Conservation (phyloP, 2,888 invertebrate genomes). For the Axea sp. region DNA sequence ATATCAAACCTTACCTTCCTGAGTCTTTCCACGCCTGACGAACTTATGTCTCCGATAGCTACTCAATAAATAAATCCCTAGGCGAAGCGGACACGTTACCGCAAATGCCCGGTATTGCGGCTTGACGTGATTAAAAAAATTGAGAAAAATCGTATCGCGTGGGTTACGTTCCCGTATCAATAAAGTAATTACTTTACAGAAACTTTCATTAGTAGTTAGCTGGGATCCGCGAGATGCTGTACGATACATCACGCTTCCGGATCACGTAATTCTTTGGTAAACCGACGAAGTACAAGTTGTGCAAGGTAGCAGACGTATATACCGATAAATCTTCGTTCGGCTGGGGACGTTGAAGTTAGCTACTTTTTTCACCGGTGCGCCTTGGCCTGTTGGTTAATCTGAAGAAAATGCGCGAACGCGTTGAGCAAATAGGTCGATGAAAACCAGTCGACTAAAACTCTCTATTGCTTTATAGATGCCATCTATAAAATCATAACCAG, state of each 20-base stretch:
- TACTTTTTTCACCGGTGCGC: slow-evolving; percentile 35
- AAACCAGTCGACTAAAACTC: slow-evolving; percentile 9
- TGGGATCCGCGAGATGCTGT: slow-evolving; percentile 59
- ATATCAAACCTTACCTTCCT: slow-evolving; percentile 62
- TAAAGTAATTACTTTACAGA: slow-evolving; percentile 76
- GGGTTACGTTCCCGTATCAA: slow-evolving; percentile 71
- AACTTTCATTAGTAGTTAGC: slow-evolving; percentile 75
- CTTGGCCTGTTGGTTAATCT: slow-evolving; percentile 28
- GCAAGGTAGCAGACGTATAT: slow-evolving; percentile 60
- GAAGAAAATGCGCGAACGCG: slow-evolving; percentile 34
- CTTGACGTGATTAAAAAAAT: slow-evolving; percentile 66
- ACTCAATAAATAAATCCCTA: slow-evolving; percentile 74
- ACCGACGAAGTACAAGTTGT: slow-evolving; percentile 60
- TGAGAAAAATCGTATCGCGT: slow-evolving; percentile 73
- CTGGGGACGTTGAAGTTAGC: slow-evolving; percentile 54
- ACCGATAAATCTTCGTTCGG: slow-evolving; percentile 68
- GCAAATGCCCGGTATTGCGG: slow-evolving; percentile 13
- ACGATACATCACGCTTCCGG: slow-evolving; percentile 70
- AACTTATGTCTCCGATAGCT: slow-evolving; percentile 75
- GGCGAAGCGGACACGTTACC: slow-evolving; percentile 33
- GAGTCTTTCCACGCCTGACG: slow-evolving; percentile 66
- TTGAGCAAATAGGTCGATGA: slow-evolving; percentile 28
- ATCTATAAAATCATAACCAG: no score
- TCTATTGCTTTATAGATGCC: not conserved
- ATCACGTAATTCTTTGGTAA: slow-evolving; percentile 72